phyloP scores from a whole-genome alignment of 2,113 vertebrate genomes.

The Megatriorchis doriae region DNA sequence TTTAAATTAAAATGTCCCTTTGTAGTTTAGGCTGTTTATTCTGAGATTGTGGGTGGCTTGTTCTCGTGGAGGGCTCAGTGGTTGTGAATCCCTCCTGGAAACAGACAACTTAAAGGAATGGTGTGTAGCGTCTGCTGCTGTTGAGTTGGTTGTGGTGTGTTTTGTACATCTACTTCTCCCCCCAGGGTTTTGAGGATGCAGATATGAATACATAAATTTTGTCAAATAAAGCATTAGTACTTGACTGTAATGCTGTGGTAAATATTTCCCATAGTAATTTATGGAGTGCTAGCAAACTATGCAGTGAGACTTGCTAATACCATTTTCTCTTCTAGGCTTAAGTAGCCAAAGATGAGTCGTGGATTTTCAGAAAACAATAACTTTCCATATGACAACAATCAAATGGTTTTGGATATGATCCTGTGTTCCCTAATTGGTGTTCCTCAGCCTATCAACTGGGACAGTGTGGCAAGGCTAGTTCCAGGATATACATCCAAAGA shows the following conservation, averaged over 20 bases:
- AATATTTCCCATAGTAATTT: neutral
- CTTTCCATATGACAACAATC: conserved; percentile 90
- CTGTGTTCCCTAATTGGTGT: conserved; percentile 87
- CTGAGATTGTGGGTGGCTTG: neutral
- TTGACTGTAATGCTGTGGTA: neutral
- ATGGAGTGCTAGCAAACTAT: neutral
- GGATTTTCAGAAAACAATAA: conserved; percentile 94
- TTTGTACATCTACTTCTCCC: neutral
- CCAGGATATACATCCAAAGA: conserved; percentile 94
- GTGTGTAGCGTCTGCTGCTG: neutral
- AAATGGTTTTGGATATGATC: conserved; percentile 95
- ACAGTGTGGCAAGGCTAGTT: conserved; percentile 90
- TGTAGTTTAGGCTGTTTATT: neutral
- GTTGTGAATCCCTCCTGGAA: neutral
- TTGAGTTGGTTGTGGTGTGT: neutral
- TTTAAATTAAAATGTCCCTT: neutral
- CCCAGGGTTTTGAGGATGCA: neutral
- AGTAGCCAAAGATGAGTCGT: conserved; percentile 84
- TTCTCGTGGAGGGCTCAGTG: neutral
- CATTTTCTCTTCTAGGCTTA: conserved; percentile 11
- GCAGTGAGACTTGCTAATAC: neutral
- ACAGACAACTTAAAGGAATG: neutral
- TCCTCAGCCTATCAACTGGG: conserved; percentile 93
- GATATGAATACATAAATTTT: neutral
- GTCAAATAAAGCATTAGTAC: neutral